These are phyloP conservation scores for Cantharis rustica DNA, from an alignment of 2,888 invertebrate species.

Conservation along the genomic window DNA sequence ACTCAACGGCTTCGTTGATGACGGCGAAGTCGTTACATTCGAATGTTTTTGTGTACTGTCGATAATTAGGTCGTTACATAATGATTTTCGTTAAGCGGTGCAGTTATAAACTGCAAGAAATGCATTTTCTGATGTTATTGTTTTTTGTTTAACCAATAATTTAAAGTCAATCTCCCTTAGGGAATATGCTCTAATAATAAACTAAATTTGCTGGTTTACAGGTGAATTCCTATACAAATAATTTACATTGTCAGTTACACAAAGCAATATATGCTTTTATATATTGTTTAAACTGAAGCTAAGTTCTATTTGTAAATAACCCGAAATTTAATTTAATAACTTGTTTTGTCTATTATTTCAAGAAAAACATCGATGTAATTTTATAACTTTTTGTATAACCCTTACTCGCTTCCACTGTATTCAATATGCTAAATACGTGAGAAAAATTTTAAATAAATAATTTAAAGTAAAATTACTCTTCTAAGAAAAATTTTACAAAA, in stretches of 20 bases:
- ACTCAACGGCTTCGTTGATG: too few relatives aligned
- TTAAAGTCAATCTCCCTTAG: too few relatives aligned
- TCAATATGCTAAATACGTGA: not conserved
- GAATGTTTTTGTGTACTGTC: too few relatives aligned
- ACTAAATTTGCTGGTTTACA: too few relatives aligned
- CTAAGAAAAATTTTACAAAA: not conserved
- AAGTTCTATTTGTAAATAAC: not conserved
- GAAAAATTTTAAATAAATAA: not conserved
- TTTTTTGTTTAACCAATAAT: too few relatives aligned
- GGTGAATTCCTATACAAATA: too few relatives aligned
- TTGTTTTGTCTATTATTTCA: not conserved
- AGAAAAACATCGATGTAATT: not conserved
- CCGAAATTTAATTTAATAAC: not conserved
- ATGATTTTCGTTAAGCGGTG: too few relatives aligned
- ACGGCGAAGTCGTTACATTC: too few relatives aligned
- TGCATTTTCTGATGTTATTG: too few relatives aligned
- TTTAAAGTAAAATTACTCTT: not conserved
- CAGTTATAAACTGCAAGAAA: too few relatives aligned
- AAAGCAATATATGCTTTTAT: not conserved
- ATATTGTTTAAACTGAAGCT: not conserved
- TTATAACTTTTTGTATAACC: not conserved
- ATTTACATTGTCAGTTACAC: not conserved
- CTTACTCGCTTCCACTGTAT: not conserved
- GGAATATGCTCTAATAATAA: too few relatives aligned
- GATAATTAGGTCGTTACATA: too few relatives aligned